Evolutionary conservation across 2,113 vertebrate genomes (phyloP).

Genomic region (Petrocephalus zakoni): DNA sequence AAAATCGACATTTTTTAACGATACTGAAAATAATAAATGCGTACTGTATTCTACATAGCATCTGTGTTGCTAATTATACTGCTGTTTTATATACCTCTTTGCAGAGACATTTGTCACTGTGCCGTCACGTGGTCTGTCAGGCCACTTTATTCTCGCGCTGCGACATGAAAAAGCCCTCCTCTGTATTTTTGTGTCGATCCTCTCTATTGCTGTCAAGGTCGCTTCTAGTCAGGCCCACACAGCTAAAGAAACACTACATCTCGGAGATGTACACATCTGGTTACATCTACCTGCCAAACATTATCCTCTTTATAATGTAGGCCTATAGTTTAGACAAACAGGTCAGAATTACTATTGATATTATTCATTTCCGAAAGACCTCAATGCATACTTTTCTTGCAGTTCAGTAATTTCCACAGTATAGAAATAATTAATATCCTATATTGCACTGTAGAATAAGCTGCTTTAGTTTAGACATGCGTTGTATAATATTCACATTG

Average conservation of each 20-base stretch:
- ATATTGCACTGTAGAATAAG: not conserved
- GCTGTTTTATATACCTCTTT: not conserved
- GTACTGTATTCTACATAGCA: not conserved
- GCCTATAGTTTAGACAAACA: not conserved
- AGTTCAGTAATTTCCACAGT: not conserved
- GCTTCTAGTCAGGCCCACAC: not conserved
- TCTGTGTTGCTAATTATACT: not conserved
- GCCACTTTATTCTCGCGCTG: not conserved
- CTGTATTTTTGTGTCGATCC: not conserved
- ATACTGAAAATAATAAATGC: not conserved
- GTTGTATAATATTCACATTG: not conserved
- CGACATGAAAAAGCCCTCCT: not conserved
- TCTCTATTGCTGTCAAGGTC: not conserved
- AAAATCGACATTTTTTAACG: not conserved
- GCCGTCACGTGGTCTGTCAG: not conserved
- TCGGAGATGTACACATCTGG: not conserved
- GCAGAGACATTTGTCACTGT: not conserved
- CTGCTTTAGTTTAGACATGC: not conserved
- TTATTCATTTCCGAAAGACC: not conserved
- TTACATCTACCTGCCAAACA: not conserved
- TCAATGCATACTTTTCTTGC: not conserved
- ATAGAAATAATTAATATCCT: not conserved
- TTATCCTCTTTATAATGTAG: not conserved
- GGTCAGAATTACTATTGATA: not conserved
- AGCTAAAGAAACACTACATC: not conserved